These are phyloP conservation scores for Drosophila dunni DNA, from an alignment of 1,140 invertebrate genomes.

Conservation along the genomic window DNA sequence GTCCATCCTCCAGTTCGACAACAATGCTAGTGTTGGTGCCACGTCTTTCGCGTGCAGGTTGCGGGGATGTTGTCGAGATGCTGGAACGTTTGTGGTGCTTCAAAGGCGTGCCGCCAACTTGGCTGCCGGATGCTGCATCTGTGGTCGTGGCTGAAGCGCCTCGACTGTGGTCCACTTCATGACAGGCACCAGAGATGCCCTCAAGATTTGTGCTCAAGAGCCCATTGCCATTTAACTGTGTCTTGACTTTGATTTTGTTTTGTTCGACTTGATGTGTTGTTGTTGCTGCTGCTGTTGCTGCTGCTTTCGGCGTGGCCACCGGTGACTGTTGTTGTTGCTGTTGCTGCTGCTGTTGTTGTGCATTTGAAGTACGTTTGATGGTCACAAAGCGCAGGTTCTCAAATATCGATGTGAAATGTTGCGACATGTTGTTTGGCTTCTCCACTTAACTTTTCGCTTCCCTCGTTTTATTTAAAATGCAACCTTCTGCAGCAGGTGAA, in stretches of 20 bases:
- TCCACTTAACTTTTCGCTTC: constrained; percentile 22
- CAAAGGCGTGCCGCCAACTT: constrained; percentile 59
- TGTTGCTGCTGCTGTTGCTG: constrained; percentile 18
- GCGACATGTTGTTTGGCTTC: constrained; percentile 75
- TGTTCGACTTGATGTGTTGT: constrained; percentile 43
- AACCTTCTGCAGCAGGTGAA: constrained; percentile 61
- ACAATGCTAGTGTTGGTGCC: constrained; percentile 74
- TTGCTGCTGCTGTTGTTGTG: constrained; percentile 58
- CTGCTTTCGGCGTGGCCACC: constrained; percentile 26
- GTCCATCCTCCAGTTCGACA: constrained; percentile 67
- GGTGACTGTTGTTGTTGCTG: constrained; percentile 42
- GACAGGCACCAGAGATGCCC: constrained; percentile 30
- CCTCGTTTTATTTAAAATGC: constrained; percentile 70
- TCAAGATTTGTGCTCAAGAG: constrained; percentile 56
- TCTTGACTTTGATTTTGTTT: constrained; percentile 70
- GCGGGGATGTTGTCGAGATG: constrained; percentile 62
- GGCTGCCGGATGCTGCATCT: constrained; percentile 37
- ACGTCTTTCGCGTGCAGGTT: constrained; percentile 50
- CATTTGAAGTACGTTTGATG: constrained; percentile 72
- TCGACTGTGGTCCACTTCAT: constrained; percentile 62
- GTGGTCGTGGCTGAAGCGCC: constrained; percentile 19
- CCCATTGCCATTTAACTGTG: constrained; percentile 67
- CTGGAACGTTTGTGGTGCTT: constrained; percentile 77
- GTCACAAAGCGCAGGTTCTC: constrained; percentile 83
- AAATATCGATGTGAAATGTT: constrained; percentile 83